A percentile compares a stretch with the other conserved stretches of the same genome.
Evolutionary conservation across 2,113 vertebrate species (phyloP).

Genomic region (Martes martes): DNA sequence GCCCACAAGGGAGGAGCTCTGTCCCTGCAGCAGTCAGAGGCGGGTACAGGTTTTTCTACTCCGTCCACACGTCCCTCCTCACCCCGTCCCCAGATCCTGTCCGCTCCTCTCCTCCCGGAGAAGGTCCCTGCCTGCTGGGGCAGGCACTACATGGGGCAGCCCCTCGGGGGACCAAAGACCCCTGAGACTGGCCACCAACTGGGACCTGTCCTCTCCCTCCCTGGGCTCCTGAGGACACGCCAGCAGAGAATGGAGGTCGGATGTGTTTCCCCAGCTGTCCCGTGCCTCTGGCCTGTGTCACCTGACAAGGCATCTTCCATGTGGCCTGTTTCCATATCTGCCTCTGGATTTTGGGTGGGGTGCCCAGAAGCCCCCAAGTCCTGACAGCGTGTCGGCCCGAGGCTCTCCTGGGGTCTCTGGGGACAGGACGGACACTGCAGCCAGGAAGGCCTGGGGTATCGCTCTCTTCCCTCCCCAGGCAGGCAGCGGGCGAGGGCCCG

Average conservation of each 20-base stretch:
- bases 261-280: background rate
- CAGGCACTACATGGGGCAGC: background rate
- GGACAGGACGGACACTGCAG: rapidly evolving
- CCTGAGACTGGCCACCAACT: rapidly evolving
- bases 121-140: background rate
- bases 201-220: rapidly evolving
- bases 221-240: background rate
- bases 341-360: background rate
- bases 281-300: background rate
- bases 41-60: background rate
- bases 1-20: background rate
- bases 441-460: rapidly evolving
- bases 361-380: background rate
- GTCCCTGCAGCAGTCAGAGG: rapidly evolving
- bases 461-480: background rate
- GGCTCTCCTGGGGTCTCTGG: background rate
- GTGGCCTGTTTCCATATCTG: background rate
- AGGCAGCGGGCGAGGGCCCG: rapidly evolving
- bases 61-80: background rate
- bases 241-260: rapidly evolving
- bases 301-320: rapidly evolving
- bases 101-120: background rate
- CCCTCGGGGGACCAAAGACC: background rate
- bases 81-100: background rate
- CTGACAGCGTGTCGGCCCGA: rapidly evolving